phyloP scores from a whole-genome alignment of 2,888 invertebrate species.

The Leptodirus hochenwartii region DNA sequence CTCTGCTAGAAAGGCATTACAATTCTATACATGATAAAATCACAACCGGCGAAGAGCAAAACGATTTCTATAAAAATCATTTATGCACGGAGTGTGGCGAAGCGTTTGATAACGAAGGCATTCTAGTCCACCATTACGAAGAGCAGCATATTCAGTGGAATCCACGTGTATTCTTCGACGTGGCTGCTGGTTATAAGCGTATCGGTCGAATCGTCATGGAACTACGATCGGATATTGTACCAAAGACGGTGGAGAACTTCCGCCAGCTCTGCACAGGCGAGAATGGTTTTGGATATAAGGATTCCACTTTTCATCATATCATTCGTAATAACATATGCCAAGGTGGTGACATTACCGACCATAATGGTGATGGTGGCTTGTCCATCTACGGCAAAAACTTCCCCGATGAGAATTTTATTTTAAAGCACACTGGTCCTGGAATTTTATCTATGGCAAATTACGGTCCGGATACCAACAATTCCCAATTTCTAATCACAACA shows the following conservation, averaged over 20 bases:
- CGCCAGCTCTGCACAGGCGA: conserved; percentile 91
- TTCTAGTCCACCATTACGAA: too few species aligned
- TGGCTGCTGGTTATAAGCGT: conserved; percentile 57
- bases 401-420: conserved; percentile 87
- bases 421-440: conserved; percentile 88
- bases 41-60: too few species aligned
- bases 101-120: too few species aligned
- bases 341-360: conserved; percentile 86
- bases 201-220: conserved; percentile 80
- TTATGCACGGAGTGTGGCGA: too few species aligned
- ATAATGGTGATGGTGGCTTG: conserved; percentile 91
- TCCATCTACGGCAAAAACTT: conserved; percentile 96
- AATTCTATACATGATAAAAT: too few species aligned
- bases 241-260: conserved; percentile 94
- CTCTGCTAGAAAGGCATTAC: too few species aligned
- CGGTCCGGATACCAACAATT: conserved; percentile 90
- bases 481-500: conserved; percentile 93
- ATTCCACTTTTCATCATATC: conserved; percentile 85
- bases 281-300: conserved; percentile 86
- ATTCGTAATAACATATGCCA: conserved; percentile 98
- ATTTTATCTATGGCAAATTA: conserved; percentile 94
- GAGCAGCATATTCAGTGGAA: too few species aligned
- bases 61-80: too few species aligned
- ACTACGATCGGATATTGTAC: conserved; percentile 82
- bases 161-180: conserved; percentile 79